phyloP scores from a whole-genome alignment of 2,797 vertebrate species.

The Smutsia temminckii region DNA sequence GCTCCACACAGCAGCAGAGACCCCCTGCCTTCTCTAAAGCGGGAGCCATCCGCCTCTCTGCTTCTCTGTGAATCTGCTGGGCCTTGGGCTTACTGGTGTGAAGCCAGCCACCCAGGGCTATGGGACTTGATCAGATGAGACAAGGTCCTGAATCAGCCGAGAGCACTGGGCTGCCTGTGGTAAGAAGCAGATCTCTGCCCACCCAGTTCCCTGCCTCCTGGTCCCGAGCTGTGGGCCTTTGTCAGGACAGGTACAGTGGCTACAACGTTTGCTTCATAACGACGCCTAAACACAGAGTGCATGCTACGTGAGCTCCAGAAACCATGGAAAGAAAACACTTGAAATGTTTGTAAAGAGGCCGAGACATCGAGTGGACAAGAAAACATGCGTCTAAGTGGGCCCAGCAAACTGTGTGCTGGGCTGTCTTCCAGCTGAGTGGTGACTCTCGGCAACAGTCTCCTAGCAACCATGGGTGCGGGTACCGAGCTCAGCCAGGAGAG shows the following conservation, averaged over 20 bases:
- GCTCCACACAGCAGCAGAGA: neutral
- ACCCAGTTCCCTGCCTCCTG: neutral
- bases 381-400: slow-evolving; percentile 54
- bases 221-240: neutral
- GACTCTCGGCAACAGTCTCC: slow-evolving; percentile 89
- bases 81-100: accelerated
- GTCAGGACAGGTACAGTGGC: accelerated
- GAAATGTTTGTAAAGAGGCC: neutral
- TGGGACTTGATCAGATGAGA: neutral
- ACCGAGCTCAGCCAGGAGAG: slow-evolving; percentile 71
- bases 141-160: neutral
- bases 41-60: accelerated
- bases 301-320: neutral
- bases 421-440: slow-evolving; percentile 82
- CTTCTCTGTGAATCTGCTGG: neutral
- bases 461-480: slow-evolving; percentile 87
- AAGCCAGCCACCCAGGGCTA: accelerated
- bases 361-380: slow-evolving; percentile 50
- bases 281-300: neutral
- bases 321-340: neutral
- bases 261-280: neutral
- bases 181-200: neutral
- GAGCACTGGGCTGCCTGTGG: neutral
- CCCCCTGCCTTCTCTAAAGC: neutral
- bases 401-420: slow-evolving; percentile 41